Base-by-base conservation (phyloP, 2,888 invertebrate genomes). In the Tetragonisca angustula region DNA sequence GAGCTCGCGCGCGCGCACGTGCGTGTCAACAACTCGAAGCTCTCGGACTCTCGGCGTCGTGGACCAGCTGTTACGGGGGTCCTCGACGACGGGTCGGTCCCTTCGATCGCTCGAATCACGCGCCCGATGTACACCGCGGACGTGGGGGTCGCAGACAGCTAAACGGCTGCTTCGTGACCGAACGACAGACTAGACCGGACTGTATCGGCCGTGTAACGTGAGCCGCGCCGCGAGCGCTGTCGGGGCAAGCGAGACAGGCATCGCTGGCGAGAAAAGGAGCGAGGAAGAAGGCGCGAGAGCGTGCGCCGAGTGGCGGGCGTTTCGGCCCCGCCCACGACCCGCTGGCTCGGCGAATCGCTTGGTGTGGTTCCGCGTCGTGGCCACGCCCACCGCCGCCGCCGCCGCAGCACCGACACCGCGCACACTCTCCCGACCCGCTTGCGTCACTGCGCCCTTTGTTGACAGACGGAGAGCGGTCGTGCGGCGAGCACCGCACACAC, bases 171-270 rank as follows among this genome's bases (percentile, higher is more conserved):
- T 83, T 90, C 87, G 85, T 86, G 90, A 85, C 84, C 84, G 88
- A 74, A 79, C 88, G 90, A 85, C 81, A 86, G 89, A 85, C 90
- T 90, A 86, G 89, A 90, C 87, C 90, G 86, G 88, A 90, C 89
- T 89, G 89, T 89, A 89, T 89, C 88, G 81, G 71, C 80, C 75
- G 76, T 79, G 84, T 83, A 76, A 84, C 83, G 83, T 65, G 83
- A 84, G 79, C 79, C 79, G 83, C 71, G 77, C 70, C 64, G 69
- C 67, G 86, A 76, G 67, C 36, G 32, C 56, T 24, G 70, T 65
- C 73, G 77, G 68, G 50, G 69, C 27, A 32, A 87, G 43, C 43
- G 86, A 86, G 79, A 78, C 70, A 79, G 68, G 24, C 36, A 43
- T 49, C 76, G 74, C 36, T 36, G 81, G 76, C 56, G 78, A 81